Evolutionary conservation across 2,113 vertebrate species (phyloP), one percentile per base, ranked within the genome.

Genomic region (Numida meleagris): DNA sequence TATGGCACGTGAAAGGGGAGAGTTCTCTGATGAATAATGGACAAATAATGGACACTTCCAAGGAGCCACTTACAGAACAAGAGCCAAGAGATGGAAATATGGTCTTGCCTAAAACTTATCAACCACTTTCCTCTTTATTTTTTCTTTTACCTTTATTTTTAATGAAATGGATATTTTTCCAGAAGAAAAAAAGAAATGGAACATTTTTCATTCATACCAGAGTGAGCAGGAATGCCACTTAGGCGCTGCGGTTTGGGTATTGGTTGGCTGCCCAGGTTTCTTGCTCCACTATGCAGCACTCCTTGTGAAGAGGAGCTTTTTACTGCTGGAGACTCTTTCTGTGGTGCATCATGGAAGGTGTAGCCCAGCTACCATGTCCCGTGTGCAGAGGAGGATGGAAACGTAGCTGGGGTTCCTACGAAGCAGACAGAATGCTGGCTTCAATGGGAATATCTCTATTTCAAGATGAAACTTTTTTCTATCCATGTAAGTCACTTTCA

Each of bases 41-140:
- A 77, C 29, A 85, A 93, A 43, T 77, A 55, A 88, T 55, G 75
- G 90, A 93, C 72, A 55, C 29, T 71, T 74, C 27, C 59, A 90
- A 38, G 53, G 24, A 91, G 59, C 53, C 74, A 75, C 7, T 84
- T 51, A 73, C 15, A 78, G 65, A 94, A 84, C 38, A 78, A 38
- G 40, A 82, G 53, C 33, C 82, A 88, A 83, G 53, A 94, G 66
- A 93, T 63, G 78, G 74, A 79, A 70, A 51, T 6, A 21, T 51
- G n/a, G 31, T 23, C 42, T n/a, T 67, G 65, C 31, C 40, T 79
- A 25, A 17, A 53, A 34, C 36, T 93, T 73, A 95, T 53, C 45
- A 75, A 36, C 12, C 3, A 3, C 27, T 84, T 82, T 51, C 46
- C 83, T 78, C 13, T 84, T 57, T 46, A 1, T 29, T 82, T 79